Conservation (phyloP, 2,888 invertebrate species). For the Caenorhabditis sinica region DNA sequence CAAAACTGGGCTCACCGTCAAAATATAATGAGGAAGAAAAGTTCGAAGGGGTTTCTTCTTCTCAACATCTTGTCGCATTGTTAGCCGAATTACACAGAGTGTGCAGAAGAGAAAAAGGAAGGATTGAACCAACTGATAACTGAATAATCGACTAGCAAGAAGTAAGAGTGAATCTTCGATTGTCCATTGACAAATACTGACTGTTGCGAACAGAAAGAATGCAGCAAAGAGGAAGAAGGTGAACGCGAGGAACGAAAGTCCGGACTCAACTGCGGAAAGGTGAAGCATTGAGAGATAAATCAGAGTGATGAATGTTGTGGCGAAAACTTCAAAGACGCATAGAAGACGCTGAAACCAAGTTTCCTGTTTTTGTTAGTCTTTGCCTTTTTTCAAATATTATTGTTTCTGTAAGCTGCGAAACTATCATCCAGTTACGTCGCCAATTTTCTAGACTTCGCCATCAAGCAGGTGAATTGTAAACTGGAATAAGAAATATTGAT, state of each 20-base stretch:
- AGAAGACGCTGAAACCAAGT: conserved; percentile 20
- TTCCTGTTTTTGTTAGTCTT: neutral
- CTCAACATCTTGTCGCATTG: conserved; percentile 29
- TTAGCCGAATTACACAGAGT: conserved; percentile 31
- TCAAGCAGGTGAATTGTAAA: neutral
- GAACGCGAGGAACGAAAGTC: conserved; percentile 32
- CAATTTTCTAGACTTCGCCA: neutral
- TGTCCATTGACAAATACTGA: conserved; percentile 40
- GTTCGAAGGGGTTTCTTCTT: conserved; percentile 23
- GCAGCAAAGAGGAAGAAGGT: conserved; percentile 36
- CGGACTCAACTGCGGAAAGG: conserved; percentile 35
- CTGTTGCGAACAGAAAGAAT: conserved; percentile 10
- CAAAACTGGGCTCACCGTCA: conserved; percentile 26
- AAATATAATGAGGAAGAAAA: conserved; percentile 47
- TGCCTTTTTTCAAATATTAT: neutral
- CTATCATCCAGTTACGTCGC: neutral
- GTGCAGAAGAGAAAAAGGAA: conserved; percentile 31
- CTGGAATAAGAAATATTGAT: neutral
- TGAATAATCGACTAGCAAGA: conserved; percentile 18
- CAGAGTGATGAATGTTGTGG: conserved; percentile 9
- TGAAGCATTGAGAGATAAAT: conserved; percentile 47
- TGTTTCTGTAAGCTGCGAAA: neutral
- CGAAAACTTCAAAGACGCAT: conserved; percentile 36
- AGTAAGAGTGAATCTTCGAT: neutral
- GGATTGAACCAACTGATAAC: conserved; percentile 37